Evolutionary conservation across 2,888 invertebrate species (phyloP), one percentile per base, ranked within the genome.

Genomic region (Nematopogon swammerdamellus): DNA sequence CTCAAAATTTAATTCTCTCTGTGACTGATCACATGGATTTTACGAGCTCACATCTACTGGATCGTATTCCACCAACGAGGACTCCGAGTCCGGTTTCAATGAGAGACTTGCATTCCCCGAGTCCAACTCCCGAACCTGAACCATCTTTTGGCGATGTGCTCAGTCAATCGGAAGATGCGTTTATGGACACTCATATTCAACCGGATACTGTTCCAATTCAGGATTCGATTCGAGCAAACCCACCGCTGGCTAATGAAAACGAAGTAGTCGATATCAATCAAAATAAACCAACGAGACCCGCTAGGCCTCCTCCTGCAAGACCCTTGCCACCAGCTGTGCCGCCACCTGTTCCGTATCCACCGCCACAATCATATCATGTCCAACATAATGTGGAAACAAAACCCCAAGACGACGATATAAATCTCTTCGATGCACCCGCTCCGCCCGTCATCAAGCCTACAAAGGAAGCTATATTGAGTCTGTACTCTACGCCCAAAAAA

Each of bases 1-100:
- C 94, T 0, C 91, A 93, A 72, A 91, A 92, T 62, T 75, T 95
- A 18, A 87, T 94, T 46, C 82, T 89, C 56, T 91, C 90, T 29
- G 93, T 94, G 1, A 92, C 94, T 36, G 93, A 91, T 2, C 92
- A 91, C 50, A 86, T 94, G 86, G 92, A 95, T 62, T 91, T 91
- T 47, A 91, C 92, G 0, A 93, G 93, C 58, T 88, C 90, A 3
- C 89, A 92, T 62, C 72, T 95, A 49, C 69, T 94, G 50, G 91
- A 92, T 57, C 86, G 92, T 52, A 85, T 93, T 53, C 91, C 92
- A 48, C 91, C 88, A 4, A 93, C 92, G 1, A 84, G 93, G 56
- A 91, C 92, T 1, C 94, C 94, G 0, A 93, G 92, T 66, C 94
- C 94, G 0, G 89, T 92, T 0, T 87, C 92, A 10, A 89, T 91